These are phyloP conservation scores for Varecia variegata DNA, from an alignment of 2,797 vertebrate genomes.

Conservation along the genomic window DNA sequence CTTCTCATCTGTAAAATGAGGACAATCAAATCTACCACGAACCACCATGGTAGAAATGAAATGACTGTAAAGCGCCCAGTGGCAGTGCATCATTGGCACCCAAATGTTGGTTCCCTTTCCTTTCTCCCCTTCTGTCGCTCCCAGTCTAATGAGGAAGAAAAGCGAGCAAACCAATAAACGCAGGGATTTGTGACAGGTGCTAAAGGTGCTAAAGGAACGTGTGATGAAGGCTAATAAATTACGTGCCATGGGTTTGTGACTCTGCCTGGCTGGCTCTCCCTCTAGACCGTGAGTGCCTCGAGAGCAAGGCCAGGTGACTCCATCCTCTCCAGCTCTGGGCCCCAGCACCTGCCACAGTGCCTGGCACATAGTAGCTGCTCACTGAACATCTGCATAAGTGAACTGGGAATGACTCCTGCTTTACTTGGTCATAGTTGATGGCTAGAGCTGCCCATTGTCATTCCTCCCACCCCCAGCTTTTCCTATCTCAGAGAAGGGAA, in stretches of 20 bases:
- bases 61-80: too few species aligned
- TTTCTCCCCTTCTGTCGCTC: neutral
- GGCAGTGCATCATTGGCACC: neutral
- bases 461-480: rapidly evolving
- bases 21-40: neutral
- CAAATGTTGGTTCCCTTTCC: neutral
- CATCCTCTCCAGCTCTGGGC: neutral
- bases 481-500: neutral
- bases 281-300: neutral
- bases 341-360: neutral
- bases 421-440: neutral
- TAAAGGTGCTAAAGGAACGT: neutral
- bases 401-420: neutral
- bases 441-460: neutral
- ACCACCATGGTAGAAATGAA: neutral
- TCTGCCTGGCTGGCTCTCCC: neutral
- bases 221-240: neutral
- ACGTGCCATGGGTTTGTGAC: neutral
- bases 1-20: neutral
- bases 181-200: neutral
- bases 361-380: neutral
- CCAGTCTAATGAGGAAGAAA: neutral
- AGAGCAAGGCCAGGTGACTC: neutral
- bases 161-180: neutral
- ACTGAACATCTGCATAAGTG: neutral